phyloP scores from a whole-genome alignment of 2,113 vertebrate species.

The Protobothrops mucrosquamatus region DNA sequence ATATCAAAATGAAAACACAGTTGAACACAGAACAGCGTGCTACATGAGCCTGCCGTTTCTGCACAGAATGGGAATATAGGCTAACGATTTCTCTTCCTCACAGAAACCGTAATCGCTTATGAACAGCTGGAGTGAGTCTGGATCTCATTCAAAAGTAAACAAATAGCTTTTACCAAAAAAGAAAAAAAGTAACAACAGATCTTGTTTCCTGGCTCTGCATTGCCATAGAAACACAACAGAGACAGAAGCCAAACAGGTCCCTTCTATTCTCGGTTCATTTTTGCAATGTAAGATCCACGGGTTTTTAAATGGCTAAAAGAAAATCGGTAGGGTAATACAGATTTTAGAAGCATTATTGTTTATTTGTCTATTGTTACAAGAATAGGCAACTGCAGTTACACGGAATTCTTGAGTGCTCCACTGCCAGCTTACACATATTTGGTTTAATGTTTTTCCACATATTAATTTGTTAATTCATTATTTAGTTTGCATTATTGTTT shows the following conservation, averaged over 20 bases:
- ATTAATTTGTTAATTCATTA: background rate
- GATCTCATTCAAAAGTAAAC: slow-evolving; percentile 27
- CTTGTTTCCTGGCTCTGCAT: background rate
- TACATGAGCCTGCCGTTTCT: background rate
- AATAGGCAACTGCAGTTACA: background rate
- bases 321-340: background rate
- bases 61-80: background rate
- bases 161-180: slow-evolving; percentile 4
- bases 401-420: background rate
- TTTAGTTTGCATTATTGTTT: background rate
- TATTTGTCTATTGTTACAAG: background rate
- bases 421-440: background rate
- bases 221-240: slow-evolving; percentile 25
- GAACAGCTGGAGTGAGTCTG: slow-evolving; percentile 17
- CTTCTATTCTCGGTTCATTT: background rate
- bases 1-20: slow-evolving; percentile 10
- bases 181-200: background rate
- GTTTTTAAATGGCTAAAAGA: background rate
- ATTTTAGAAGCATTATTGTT: background rate
- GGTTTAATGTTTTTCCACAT: background rate
- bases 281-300: background rate
- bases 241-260: background rate
- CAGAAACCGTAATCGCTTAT: slow-evolving; percentile 6
- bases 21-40: background rate
- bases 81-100: background rate